phyloP scores from a whole-genome alignment of 2,888 invertebrate species.

The Caenorhabditis macrosperma region DNA sequence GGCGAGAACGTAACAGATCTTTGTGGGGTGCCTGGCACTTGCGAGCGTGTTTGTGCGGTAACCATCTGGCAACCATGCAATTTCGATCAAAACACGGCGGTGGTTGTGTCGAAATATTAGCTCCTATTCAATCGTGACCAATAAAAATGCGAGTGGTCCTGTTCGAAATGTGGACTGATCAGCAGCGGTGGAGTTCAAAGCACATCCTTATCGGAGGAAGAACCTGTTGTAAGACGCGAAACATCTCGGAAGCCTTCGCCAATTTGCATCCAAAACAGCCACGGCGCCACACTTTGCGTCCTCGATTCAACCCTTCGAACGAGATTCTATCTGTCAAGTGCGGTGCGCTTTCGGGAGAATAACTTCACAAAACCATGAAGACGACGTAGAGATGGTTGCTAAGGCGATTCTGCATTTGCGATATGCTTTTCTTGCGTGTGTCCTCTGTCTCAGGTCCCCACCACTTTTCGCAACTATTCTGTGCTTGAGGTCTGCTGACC shows the following conservation, averaged over 20 bases:
- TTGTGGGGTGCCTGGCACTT: conserved; percentile 17
- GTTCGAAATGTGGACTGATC: not conserved
- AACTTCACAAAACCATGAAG: not conserved
- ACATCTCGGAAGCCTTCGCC: conserved; percentile 4
- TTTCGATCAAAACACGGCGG: conserved; percentile 43
- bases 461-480: conserved; percentile 19
- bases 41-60: conserved; percentile 1
- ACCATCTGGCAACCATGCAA: conserved; percentile 13
- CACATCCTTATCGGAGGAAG: not conserved
- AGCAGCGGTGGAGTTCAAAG: not conserved
- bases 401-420: not conserved
- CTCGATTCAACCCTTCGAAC: conserved; percentile 34
- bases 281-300: conserved; percentile 5
- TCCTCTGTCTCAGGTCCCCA: conserved; percentile 7
- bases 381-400: conserved; percentile 17
- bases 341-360: not conserved
- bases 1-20: conserved; percentile 3
- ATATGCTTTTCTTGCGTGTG: not conserved
- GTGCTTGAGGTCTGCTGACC: conserved; percentile 31
- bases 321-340: conserved; percentile 7
- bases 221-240: not conserved
- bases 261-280: conserved; percentile 42
- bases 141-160: no score
- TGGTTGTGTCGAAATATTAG: not conserved
- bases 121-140: not conserved